These are phyloP conservation scores for Petroica traversi DNA, from an alignment of 2,113 vertebrate genomes.

Conservation along the genomic window DNA sequence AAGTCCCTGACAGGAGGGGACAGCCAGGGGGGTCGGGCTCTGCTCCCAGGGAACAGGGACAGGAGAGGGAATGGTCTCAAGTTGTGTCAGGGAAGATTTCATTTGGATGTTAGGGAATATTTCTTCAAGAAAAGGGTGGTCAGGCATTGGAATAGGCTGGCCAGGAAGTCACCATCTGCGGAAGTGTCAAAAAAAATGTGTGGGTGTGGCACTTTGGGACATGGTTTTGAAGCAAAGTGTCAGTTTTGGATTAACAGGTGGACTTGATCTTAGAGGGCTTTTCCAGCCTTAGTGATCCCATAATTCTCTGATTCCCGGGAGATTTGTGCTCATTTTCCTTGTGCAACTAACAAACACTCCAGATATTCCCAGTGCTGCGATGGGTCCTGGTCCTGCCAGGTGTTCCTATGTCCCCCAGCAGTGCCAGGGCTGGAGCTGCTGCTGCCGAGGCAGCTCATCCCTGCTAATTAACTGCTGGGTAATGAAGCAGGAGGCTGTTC, in stretches of 20 bases:
- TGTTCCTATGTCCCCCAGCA: background rate
- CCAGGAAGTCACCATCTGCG: background rate
- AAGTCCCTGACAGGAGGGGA: background rate
- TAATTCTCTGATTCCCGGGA: rapidly evolving
- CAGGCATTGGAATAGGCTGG: background rate
- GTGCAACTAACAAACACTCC: background rate
- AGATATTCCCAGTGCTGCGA: background rate
- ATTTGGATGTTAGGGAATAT: background rate
- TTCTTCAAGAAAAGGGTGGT: background rate
- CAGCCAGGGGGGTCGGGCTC: rapidly evolving
- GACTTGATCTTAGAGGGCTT: background rate
- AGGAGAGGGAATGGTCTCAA: rapidly evolving
- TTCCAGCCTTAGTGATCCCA: background rate
- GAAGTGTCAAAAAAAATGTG: background rate
- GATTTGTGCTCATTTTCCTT: background rate
- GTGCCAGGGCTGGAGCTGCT: background rate
- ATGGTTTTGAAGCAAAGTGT: rapidly evolving
- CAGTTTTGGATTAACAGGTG: background rate
- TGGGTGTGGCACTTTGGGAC: background rate
- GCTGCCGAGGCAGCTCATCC: background rate
- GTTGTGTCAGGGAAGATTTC: rapidly evolving
- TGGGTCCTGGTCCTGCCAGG: background rate
- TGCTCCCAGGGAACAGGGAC: background rate
- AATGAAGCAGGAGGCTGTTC: background rate
- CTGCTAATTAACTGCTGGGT: background rate